Evolutionary conservation across 2,797 vertebrate species (phyloP), one percentile per base, ranked within the genome.

Genomic region (Sardinella longiceps): DNA sequence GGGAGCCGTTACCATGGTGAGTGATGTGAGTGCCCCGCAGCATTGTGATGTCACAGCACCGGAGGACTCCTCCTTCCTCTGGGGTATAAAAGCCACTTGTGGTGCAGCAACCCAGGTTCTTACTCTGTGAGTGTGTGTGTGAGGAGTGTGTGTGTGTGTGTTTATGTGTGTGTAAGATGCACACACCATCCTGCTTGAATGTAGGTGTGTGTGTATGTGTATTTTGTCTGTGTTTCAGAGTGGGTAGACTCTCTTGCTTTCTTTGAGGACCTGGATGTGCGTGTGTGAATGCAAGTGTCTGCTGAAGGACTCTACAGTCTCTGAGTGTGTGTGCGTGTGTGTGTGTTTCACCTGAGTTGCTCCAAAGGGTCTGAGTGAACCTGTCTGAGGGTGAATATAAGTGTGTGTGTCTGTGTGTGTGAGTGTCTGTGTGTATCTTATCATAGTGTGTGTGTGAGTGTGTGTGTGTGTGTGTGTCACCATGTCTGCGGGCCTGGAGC

Each of bases 401-500:
- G 28, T 30, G 25, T 63, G 25, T 63, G 25, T 60, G 58, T n/a
- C 23, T 60, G 58, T 60, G n/a, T 60, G 58, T 25, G 25, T 28
- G n/a, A n/a, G 56, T 63, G 25, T 9, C n/a, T 53, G 51, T 56
- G 53, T 56, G 2, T 56, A 7, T 3, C 53, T 56, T 23, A 6
- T n/a, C 53, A 7, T 12, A 56, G 60, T 66, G 37, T 43, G 70
- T 23, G 4, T 77, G 70, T 43, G 70, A 43, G 70, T 39, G 70
- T 20, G 33, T 20, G 33, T 18, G 14, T 5, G 80, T 81, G 80
- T 53, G 45, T 81, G 80, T 39, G 70, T 39, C 91, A 93, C 82
- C 84, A 99, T 99, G 98, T 98, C 97, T 82, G 94, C 96, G 88
- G 97, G 97, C 20, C 88, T 98, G 94, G 97, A 99, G 95, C 93